Base-by-base conservation (phyloP, 2,113 vertebrate genomes). In the Cynopterus brachyotis region DNA sequence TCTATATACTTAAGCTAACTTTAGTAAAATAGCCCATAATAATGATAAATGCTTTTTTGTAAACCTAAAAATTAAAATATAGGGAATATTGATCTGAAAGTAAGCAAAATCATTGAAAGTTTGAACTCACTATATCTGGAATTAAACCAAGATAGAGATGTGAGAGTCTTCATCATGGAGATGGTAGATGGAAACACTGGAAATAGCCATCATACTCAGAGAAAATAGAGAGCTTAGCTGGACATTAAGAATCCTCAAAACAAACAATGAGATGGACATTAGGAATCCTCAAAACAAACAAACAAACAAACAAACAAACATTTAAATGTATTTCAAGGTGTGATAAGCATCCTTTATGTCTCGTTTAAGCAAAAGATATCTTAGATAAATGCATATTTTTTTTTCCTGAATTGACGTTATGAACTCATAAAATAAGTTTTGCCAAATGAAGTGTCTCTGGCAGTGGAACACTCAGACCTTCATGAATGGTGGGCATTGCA, bases 31-130 rank as follows among this genome's bases (percentile, higher is more conserved):
- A 91, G 35, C 4, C 6, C 20, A 45, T 70, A 91, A 88, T 78
- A 82, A 90, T 95, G 78, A 97, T 32, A 50, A 50, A 66, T 92
- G 85, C 89, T 70, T 93, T 97, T 93, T 89, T 67, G 7, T 86
- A 94, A 92, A 69, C 24, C 45, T 75, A 78, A 89, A 97, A 93
- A 89, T 89, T 86, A 87, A 94, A 93, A 70, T 59, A 53, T 72
- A 70, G 93, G n/a, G 89, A 79, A 32, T n/a, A 95, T 92, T 67
- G 93, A 96, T 96, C 97, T 96, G 81, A 90, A 15, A 66, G 86
- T 87, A 96, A 95, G 96, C 67, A 96, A 96, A 98, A 35, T 19
- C 50, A 55, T 78, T 76, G 35, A 69, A 76, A 69, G 12, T 76
- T 94, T 73, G 80, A 79, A 67, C 2, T 91, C 20, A 24, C 9